These are phyloP conservation scores for Sialia sialis DNA, from an alignment of 2,113 vertebrate genomes.

Conservation along the genomic window DNA sequence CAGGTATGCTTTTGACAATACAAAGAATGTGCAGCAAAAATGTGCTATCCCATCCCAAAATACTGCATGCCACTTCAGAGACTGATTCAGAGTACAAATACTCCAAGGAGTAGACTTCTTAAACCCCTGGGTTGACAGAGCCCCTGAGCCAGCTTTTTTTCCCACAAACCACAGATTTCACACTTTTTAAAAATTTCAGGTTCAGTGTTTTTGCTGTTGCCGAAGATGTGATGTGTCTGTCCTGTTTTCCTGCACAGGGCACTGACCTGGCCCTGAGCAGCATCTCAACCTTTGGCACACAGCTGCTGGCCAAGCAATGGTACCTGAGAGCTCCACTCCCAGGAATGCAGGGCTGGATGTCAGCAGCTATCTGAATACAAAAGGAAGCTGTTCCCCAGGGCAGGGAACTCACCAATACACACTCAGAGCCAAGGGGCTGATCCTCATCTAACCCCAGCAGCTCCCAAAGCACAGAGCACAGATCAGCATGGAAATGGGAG, in stretches of 20 bases:
- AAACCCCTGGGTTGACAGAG: neutral
- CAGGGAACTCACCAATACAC: neutral
- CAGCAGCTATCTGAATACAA: neutral
- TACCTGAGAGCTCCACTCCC: neutral
- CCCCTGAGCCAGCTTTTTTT: neutral
- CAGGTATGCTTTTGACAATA: neutral
- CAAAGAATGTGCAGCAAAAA: neutral
- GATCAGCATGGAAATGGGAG: neutral
- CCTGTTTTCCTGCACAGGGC: neutral
- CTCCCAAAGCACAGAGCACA: neutral
- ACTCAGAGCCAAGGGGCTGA: neutral
- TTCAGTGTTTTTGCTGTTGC: neutral
- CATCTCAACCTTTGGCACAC: rapidly evolving
- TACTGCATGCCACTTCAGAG: neutral
- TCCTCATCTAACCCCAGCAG: neutral
- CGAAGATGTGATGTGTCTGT: neutral
- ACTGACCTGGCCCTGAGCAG: neutral
- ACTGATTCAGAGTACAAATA: neutral
- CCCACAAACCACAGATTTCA: neutral
- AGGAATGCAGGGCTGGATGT: neutral
- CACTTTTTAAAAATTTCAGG: neutral
- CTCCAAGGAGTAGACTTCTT: neutral
- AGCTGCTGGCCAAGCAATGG: rapidly evolving
- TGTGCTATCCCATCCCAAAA: neutral
- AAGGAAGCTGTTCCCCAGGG: neutral